Percentiles rank a stretch among this genome's conserved stretches.
phyloP scores from a whole-genome alignment of 2,797 vertebrate species.

The Liasis olivaceus region DNA sequence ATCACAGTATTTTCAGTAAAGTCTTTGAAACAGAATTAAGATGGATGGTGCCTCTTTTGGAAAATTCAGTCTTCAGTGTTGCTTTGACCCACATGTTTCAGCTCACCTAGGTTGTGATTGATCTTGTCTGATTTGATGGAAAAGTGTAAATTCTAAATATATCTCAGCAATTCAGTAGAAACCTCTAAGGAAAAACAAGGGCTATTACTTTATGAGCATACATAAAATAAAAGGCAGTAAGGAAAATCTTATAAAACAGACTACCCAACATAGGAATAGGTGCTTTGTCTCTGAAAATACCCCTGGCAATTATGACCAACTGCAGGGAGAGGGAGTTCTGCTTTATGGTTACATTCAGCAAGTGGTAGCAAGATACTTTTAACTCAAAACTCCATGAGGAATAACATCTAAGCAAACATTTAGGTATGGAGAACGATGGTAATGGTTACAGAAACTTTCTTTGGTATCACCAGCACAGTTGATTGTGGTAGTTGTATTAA shows the following conservation, averaged over 20 bases:
- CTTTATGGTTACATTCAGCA: not conserved
- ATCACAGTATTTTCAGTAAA: not conserved
- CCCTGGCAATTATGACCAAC: not conserved
- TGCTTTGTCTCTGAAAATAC: not conserved
- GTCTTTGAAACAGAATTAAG: not conserved
- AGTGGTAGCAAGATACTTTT: not conserved
- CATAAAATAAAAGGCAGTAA: conserved; percentile 7
- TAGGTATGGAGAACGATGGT: not conserved
- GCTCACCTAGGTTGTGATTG: not conserved
- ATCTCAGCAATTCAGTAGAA: not conserved
- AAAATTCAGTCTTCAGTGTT: not conserved
- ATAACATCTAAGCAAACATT: not conserved
- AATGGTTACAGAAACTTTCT: not conserved
- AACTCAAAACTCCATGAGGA: not conserved
- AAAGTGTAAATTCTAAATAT: conserved; percentile 24
- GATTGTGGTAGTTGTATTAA: not conserved
- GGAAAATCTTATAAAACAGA: conserved; percentile 1
- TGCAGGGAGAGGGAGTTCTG: not conserved
- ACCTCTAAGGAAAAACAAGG: not conserved
- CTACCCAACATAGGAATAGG: not conserved
- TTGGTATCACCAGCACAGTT: not conserved
- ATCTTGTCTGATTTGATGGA: not conserved
- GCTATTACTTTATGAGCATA: conserved; percentile 3
- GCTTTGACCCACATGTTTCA: not conserved
- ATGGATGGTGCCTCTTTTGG: not conserved